A percentile compares a stretch with the other conserved stretches of the same genome.
These are phyloP conservation scores for Epicauta chinensis DNA, from an alignment of 1,140 invertebrate genomes.

Conservation along the genomic window DNA sequence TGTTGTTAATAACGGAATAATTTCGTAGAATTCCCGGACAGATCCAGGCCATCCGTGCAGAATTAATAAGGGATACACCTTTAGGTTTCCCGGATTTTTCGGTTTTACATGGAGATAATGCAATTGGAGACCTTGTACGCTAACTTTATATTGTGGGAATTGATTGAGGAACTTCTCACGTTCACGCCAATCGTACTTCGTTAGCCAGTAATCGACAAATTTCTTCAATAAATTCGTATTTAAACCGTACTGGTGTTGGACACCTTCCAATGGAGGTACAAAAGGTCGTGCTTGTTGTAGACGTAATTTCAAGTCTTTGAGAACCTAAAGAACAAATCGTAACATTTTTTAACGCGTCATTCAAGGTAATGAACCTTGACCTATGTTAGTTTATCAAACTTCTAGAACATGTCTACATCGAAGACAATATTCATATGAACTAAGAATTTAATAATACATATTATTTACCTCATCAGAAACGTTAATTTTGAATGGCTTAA, in stretches of 20 bases:
- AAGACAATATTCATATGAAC: too few species aligned
- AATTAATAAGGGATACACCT: slow-evolving; percentile 57
- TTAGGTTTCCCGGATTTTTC: slow-evolving; percentile 32
- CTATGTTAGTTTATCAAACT: too few species aligned
- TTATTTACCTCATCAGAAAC: slow-evolving; percentile 38
- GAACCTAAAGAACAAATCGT: slow-evolving; percentile 34
- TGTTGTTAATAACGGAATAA: slow-evolving; percentile 65
- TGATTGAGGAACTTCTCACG: slow-evolving; percentile 61
- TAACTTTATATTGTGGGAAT: slow-evolving; percentile 64
- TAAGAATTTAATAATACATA: too few species aligned
- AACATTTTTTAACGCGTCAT: too few species aligned
- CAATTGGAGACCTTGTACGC: slow-evolving; percentile 47
- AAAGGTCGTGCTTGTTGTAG: slow-evolving; percentile 43
- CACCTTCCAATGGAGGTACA: slow-evolving; percentile 49
- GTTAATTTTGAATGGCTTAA: slow-evolving; percentile 47
- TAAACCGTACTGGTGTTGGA: slow-evolving; percentile 63
- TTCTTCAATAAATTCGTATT: slow-evolving; percentile 55
- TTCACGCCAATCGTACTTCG: slow-evolving; percentile 63
- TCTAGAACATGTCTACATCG: too few species aligned
- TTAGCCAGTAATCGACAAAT: slow-evolving; percentile 63
- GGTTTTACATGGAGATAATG: slow-evolving; percentile 61
- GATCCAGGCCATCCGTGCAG: slow-evolving; percentile 92
- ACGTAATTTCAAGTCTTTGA: slow-evolving; percentile 42
- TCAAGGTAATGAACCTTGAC: too few species aligned
- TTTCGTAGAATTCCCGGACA: slow-evolving; percentile 77